Evolutionary conservation across 37 sponge, comb jelly and placozoan species (phyloP), one percentile per base, ranked within the genome.

Genomic region (Cliona cf. orientalis): DNA sequence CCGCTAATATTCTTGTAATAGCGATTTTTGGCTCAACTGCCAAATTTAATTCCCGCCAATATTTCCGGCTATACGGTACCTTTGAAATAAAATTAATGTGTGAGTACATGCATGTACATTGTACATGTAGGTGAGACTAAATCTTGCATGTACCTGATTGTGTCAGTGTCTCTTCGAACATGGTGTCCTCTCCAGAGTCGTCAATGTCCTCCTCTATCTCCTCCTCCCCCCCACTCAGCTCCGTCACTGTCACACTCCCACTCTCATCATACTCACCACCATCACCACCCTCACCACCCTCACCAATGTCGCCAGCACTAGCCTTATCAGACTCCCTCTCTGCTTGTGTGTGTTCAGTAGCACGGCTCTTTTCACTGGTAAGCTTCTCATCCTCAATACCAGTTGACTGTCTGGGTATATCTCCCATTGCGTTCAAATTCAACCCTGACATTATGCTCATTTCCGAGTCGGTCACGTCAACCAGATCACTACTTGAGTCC

Each of bases 141-240:
- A n/a, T n/a, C n/a, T n/a, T n/a, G n/a, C n/a, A n/a, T n/a, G n/a
- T n/a, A n/a, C n/a, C n/a, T n/a, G n/a, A n/a, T n/a, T n/a, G n/a
- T n/a, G n/a, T n/a, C n/a, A 83, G 56, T 1, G 87, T 63, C 59
- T 80, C 80, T 41, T 80, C 87, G 72, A 86, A 79, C 80, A 86
- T 72, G 66, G 87, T 86, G 75, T 86, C 87, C 26, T 85, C 84
- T 3, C 23, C 49, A 5, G 1, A n/a, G n/a, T 29, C 63, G 12
- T 76, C 70, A 22, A 21, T 39, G 19, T 17, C 29, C 32, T 22
- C 60, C 32, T 84, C 85, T 31, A 58, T 25, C n/a, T 72, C 74
- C 43, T 71, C 73, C 28, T 72, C 66, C n/a, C 57, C 76, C 35
- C 31, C 58, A 21, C 36, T 33, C 11, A 33, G 31, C 62, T 75